Conservation (phyloP, 64 coral and sea anemone genomes). For the Stylophora pistillata region DNA sequence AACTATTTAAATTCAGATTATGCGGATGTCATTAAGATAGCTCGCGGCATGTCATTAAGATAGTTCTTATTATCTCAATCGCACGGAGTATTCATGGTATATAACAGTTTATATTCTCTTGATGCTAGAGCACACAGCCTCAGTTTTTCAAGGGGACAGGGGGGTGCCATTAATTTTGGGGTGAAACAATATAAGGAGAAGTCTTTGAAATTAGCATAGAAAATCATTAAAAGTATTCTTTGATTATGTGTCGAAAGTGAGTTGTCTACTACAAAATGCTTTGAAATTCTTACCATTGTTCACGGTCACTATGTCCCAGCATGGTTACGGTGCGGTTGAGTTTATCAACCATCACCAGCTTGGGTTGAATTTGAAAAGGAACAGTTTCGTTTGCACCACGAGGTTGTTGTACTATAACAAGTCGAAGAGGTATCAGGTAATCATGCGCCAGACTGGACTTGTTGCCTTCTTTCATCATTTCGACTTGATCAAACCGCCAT, state of each 20-base stretch:
- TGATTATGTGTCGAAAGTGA: too few species aligned
- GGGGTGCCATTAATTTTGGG: too few species aligned
- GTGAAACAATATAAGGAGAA: too few species aligned
- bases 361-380: slow-evolving; percentile 48
- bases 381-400: slow-evolving; percentile 72
- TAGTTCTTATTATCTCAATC: too few species aligned
- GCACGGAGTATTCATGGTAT: too few species aligned
- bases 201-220: not conserved
- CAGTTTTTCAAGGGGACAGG: too few species aligned
- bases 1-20: too few species aligned
- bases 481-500: slow-evolving; percentile 64
- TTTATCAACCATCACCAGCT: slow-evolving; percentile 46
- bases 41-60: too few species aligned
- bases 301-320: slow-evolving; percentile 40
- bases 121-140: too few species aligned
- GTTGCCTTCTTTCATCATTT: slow-evolving; percentile 59
- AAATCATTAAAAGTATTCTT: not conserved
- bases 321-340: slow-evolving; percentile 54
- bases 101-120: too few species aligned
- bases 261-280: not conserved
- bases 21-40: too few species aligned
- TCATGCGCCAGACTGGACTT: slow-evolving; percentile 28
- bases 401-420: slow-evolving; percentile 36
- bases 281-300: slow-evolving; percentile 47
- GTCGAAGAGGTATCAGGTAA: slow-evolving; percentile 61